Evolutionary conservation across 2,888 invertebrate genomes (phyloP).

Genomic region (Morinoia aosen): DNA sequence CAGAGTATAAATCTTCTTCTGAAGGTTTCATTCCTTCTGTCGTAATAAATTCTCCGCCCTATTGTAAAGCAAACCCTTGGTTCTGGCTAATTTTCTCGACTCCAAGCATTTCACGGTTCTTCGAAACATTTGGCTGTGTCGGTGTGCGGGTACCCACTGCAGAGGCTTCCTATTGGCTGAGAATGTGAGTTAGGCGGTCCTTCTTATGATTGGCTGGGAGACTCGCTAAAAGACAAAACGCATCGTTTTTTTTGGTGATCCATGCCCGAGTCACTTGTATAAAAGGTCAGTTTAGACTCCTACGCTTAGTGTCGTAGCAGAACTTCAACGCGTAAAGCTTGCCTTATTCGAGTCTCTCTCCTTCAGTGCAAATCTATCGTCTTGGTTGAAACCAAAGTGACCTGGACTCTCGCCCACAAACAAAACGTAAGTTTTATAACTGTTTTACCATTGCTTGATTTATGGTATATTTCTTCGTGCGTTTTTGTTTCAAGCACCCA

Average conservation of each 20-base stretch:
- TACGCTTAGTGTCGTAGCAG: neutral
- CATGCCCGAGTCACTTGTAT: neutral
- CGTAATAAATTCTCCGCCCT: constrained; percentile 30
- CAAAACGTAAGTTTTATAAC: neutral
- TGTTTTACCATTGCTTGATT: neutral
- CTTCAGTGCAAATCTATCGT: neutral
- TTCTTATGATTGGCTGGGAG: neutral
- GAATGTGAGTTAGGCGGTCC: neutral
- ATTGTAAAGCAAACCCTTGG: constrained; percentile 19
- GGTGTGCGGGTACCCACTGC: neutral
- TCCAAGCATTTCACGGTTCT: constrained; percentile 2
- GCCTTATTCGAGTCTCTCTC: neutral
- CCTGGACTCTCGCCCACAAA: neutral
- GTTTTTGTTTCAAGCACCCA: neutral
- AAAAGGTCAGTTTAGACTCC: neutral
- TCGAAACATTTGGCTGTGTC: neutral
- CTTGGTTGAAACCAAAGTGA: neutral
- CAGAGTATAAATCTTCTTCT: constrained; percentile 30
- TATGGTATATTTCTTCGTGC: neutral
- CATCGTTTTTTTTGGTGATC: neutral
- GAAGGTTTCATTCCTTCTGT: constrained; percentile 27
- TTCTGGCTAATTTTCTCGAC: neutral
- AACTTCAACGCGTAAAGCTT: neutral
- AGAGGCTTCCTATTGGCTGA: neutral
- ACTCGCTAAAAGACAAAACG: neutral